Base-by-base conservation (phyloP, 2,113 vertebrate genomes). In the Polypterus senegalus region DNA sequence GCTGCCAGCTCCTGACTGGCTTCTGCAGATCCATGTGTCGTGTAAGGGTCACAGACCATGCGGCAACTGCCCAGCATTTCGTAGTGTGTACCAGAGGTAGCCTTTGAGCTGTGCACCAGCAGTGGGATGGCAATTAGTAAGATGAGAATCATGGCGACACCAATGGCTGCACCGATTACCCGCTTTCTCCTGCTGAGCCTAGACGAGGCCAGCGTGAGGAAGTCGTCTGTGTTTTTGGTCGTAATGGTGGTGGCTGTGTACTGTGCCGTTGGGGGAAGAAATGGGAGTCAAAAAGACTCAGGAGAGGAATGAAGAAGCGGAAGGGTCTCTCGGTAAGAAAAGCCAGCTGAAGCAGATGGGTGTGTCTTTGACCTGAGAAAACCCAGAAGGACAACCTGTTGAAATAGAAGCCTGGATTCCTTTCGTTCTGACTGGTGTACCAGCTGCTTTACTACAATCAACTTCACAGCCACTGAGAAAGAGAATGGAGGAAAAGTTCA, bases 111-210 rank as follows among this genome's bases (percentile, higher is more conserved):
- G 76, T 93, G 93, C 66, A 97, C 93, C 77, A 97, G 83, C 71
- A 97, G 79, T 47, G 94, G 94, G 74, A 97, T 97, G 74, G 94
- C 91, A 66, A 97, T 87, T 70, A 97, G 78, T 61, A 97, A 82
- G 67, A 97, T 84, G 46, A 97, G 80, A 63, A 97, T 92, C 92
- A 97, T 97, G 75, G 89, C 91, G 79, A 97, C 93, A 70, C 93
- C 94, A 63, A 96, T 82, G 63, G 88, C 94, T 47, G 86, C 92
- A 47, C 91, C 93, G 3, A 92, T 92, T 72, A 94, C 93, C 61
- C 94, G 83, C 81, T 92, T 94, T 82, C 90, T 84, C 70, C 89
- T 89, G 83, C 88, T 92, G 75, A 97, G 86, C 79, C 90, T 88
- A 49, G 94, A 92, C 60, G 91, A 89, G 57, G 93, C 92, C 89